Evolutionary conservation across 2,113 vertebrate genomes (phyloP), one percentile per base, ranked within the genome.

Genomic region (Ondatra zibethicus): DNA sequence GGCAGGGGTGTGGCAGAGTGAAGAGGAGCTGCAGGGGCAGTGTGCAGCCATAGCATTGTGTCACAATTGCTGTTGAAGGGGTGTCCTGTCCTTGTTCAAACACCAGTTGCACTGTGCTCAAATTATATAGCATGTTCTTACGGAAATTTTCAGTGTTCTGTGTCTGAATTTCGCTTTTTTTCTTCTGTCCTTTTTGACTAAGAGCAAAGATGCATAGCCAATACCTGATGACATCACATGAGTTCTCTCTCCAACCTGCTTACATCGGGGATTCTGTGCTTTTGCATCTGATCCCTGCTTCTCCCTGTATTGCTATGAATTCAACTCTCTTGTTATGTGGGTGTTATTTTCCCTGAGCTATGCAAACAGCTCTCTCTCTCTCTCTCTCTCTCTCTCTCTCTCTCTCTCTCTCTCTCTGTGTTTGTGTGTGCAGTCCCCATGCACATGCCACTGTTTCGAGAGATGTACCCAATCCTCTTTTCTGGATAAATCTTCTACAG

Each of bases 391-490:
- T 50, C 50, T 50, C 52, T 55, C 52, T 5, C 55, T 17, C 52
- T 17, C 52, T 55, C 52, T 47, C 52, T 55, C 52, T 55, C 52
- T 55, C 14, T 55, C 11, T 52, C 50, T 52, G 31, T 21, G 77
- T 55, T 3, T 66, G 45, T 65, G 65, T 27, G 63, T 17, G 31
- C 13, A 61, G 31, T 42, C 23, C 23, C 36, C 1, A 63, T 45
- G 4, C 80, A 80, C 16, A 0, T 1, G 2, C 75, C 7, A 11
- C 52, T 11, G 12, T 21, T 5, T 16, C 8, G 4, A 27, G 1
- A 14, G 63, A 27, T 0, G 3, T 29, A 31, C 29, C 70, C 39
- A 2, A 45, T 11, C 58, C 7, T 1, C 55, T 52, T 68, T 77
- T 76, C 52, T 39, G 31, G 50, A 63, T 36, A n/a, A 3, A 6